phyloP scores from a whole-genome alignment of 2,113 vertebrate species.

The Ardeotis arabs region DNA sequence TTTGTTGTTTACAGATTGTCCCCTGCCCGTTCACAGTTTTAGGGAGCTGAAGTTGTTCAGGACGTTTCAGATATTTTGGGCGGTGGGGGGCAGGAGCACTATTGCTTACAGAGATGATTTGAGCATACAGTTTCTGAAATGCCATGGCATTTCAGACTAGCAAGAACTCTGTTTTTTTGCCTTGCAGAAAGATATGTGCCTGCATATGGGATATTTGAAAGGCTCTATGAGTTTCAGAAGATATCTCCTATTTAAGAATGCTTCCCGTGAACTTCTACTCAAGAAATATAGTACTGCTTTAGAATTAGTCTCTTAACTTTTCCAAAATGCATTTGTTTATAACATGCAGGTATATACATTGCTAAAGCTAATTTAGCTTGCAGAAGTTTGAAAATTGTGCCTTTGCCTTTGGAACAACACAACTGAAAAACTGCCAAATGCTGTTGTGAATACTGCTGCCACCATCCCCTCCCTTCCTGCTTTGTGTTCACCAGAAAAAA shows the following conservation, averaged over 20 bases:
- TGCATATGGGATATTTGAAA: not conserved
- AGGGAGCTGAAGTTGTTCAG: not conserved
- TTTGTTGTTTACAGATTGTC: not conserved
- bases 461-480: not conserved
- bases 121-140: not conserved
- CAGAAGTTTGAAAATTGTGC: not conserved
- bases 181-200: not conserved
- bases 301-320: not conserved
- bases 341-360: not conserved
- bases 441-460: not conserved
- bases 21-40: not conserved
- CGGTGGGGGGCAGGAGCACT: fast-evolving
- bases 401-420: not conserved
- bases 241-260: not conserved
- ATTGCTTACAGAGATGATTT: not conserved
- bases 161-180: not conserved
- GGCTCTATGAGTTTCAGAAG: not conserved
- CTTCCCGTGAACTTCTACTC: not conserved
- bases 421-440: not conserved
- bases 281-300: not conserved
- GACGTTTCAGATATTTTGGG: not conserved
- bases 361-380: not conserved
- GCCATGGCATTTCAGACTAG: not conserved
- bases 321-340: not conserved
- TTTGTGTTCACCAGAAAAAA: not conserved